Percentiles rank a stretch among this genome's conserved stretches.
phyloP scores from a whole-genome alignment of 2,888 invertebrate species.

The Oxyteleia sp. region DNA sequence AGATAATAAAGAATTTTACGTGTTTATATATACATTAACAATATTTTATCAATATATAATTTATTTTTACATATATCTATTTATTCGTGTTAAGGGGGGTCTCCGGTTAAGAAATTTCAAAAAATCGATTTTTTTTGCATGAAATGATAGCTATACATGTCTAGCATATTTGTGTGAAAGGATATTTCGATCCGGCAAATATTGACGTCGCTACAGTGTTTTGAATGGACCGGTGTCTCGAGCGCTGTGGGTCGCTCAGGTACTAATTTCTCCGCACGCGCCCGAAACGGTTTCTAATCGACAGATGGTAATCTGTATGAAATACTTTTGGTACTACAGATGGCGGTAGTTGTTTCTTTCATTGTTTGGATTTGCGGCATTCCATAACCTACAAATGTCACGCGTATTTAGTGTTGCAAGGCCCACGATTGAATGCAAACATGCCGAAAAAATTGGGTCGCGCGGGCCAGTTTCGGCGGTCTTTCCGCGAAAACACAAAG shows the following conservation, averaged over 20 bases:
- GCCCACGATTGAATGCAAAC: too few relatives aligned
- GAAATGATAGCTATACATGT: conserved; percentile 18
- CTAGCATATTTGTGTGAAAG: conserved; percentile 12
- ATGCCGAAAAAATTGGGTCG: too few relatives aligned
- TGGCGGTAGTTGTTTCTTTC: not conserved
- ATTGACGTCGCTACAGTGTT: conserved; percentile 14
- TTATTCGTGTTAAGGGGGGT: conserved; percentile 16
- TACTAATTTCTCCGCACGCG: conserved; percentile 14
- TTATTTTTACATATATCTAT: too few relatives aligned
- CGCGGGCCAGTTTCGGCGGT: too few relatives aligned
- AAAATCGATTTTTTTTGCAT: too few relatives aligned
- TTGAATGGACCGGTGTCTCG: too few relatives aligned
- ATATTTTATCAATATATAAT: too few relatives aligned
- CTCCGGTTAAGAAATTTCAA: conserved; percentile 18
- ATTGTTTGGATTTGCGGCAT: too few relatives aligned
- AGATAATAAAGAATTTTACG: too few relatives aligned
- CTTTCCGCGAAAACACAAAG: conserved; percentile 17
- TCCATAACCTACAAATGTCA: too few relatives aligned
- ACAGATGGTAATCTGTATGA: conserved; percentile 13
- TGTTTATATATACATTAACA: too few relatives aligned
- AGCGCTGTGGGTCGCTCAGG: conserved; percentile 14
- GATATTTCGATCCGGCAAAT: conserved; percentile 16
- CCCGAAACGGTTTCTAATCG: conserved; percentile 14
- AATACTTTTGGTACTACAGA: conserved; percentile 12
- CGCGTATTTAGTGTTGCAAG: too few relatives aligned